Evolutionary conservation across 53 echinoderm and acorn worm species (phyloP), one percentile per base, ranked within the genome.

Genomic region (Temnopleurus reevesii): DNA sequence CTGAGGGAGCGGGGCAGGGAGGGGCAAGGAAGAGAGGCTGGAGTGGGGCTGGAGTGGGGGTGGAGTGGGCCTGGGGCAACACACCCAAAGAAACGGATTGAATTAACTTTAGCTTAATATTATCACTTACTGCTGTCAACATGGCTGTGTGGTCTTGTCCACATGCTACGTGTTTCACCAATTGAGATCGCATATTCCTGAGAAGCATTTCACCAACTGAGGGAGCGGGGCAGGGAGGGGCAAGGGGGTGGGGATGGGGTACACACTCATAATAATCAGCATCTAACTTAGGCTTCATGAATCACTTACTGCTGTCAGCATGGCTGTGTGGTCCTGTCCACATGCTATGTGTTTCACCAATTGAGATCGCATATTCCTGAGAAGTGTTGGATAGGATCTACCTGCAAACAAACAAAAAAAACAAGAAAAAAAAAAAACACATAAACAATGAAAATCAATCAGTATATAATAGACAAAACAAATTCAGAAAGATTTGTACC

Each of bases 101-200:
- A n/a, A n/a, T n/a, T n/a, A n/a, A n/a, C n/a, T n/a, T n/a, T n/a
- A n/a, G n/a, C n/a, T n/a, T n/a, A n/a, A n/a, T n/a, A n/a, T 92
- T n/a, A n/a, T n/a, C n/a, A 92, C 93, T 93, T 89, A 96, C 98
- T 77, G 82, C 89, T n/a, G 98, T 98, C 8, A 96, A 53, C 82
- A 94, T 89, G 23, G 90, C 94, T 25, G 98, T 93, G 77, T 94
- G 94, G 54, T 96, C 91, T 57, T 94, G 90, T 23, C 99, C 99
- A 91, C 99, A 99, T 25, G 94, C 59, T 13, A 99, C 92, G 89
- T 90, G 93, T 54, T 90, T 92, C 19, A 93, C 92, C 45, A 77
- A 60, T 41, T 97, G 97, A 4, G 92, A 92, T 25, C 95, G 92
- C 36, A 97, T 84, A 76, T 90, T 92, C 81, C 93, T 99, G 13